These are phyloP conservation scores for Coptodon rendalli DNA, from an alignment of 2,113 vertebrate genomes.

Conservation along the genomic window DNA sequence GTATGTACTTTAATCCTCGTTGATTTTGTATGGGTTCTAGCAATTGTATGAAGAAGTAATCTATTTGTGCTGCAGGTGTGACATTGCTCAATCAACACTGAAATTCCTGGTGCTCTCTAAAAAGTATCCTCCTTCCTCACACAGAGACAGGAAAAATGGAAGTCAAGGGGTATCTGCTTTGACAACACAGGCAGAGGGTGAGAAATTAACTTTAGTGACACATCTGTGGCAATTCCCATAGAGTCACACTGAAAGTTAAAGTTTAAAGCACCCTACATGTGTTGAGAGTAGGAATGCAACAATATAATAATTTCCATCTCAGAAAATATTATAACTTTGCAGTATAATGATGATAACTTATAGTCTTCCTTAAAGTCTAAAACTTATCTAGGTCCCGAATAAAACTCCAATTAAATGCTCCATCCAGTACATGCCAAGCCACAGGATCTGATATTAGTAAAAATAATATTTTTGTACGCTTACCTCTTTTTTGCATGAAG, in stretches of 20 bases:
- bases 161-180: slow-evolving; percentile 10
- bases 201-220: background rate
- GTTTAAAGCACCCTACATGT: background rate
- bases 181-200: background rate
- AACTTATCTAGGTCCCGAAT: background rate
- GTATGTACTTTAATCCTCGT: background rate
- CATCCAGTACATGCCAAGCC: background rate
- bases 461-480: background rate
- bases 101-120: background rate
- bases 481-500: slow-evolving; percentile 98
- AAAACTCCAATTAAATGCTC: background rate
- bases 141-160: slow-evolving; percentile 23
- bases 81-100: background rate
- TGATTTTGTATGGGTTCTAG: background rate
- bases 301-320: background rate
- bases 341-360: background rate
- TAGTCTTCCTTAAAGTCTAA: background rate
- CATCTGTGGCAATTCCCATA: background rate
- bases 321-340: background rate
- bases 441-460: background rate
- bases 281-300: background rate
- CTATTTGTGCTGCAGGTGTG: background rate
- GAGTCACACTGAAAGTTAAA: background rate
- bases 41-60: background rate
- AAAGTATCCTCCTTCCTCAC: background rate